Percentiles rank a stretch among this genome's conserved stretches.
Evolutionary conservation across 2,797 vertebrate species (phyloP).

Genomic region (Etheostoma perlongum): DNA sequence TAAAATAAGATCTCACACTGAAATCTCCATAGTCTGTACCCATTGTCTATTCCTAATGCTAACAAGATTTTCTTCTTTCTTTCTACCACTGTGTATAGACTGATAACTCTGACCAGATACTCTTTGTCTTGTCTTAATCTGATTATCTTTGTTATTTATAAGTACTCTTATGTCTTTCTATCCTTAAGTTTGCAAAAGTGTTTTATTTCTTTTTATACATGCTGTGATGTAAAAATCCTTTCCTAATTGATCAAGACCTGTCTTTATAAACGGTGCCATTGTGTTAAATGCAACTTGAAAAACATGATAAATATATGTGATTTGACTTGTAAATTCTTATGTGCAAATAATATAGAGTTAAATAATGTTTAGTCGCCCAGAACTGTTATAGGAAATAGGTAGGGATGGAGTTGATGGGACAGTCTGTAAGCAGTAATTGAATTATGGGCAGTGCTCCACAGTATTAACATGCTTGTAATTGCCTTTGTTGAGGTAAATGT

Average conservation of each 20-base stretch:
- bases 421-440: constrained; percentile 16
- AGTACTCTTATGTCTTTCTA: constrained; percentile 41
- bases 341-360: constrained; percentile 24
- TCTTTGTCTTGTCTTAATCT: constrained; percentile 47
- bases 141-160: constrained; percentile 72
- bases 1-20: neutral
- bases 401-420: neutral
- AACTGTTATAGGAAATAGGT: constrained; percentile 4
- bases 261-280: constrained; percentile 68
- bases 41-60: neutral
- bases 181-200: constrained; percentile 53
- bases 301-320: constrained; percentile 28
- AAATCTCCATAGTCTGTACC: neutral
- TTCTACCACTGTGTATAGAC: constrained; percentile 22
- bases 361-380: constrained; percentile 6
- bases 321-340: constrained; percentile 45
- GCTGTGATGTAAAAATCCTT: constrained; percentile 29
- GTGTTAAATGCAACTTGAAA: constrained; percentile 53
- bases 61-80: constrained; percentile 12
- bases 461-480: constrained; percentile 37
- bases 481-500: constrained; percentile 42
- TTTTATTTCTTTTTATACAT: constrained; percentile 61
- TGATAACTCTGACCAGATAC: constrained; percentile 35
- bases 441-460: constrained; percentile 23
- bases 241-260: constrained; percentile 46